Evolutionary conservation across 35 echinoderm and acorn worm species (phyloP), one percentile per base, ranked within the genome.

Genomic region (Amphiura filiformis): DNA sequence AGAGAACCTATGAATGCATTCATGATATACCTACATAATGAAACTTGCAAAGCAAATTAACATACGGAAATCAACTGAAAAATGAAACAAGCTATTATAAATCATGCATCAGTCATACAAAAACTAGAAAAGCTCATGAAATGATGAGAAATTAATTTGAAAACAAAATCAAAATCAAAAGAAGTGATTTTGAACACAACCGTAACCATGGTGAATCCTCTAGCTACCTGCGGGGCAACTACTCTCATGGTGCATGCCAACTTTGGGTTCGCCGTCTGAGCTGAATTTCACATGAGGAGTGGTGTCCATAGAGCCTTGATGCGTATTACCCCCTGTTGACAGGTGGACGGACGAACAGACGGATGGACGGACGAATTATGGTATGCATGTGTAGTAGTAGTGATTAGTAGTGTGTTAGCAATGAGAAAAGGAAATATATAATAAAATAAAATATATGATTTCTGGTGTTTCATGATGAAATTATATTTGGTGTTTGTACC

Each of bases 261-360:
- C 64, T 64, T 56, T 85, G 35, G 83, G 52, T 85, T 85, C 47
- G 36, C 83, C 64, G 32, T 85, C 83, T 31, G 83, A 56, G 37
- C 83, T 85, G 83, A 85, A 85, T 85, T 85, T 85, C 32, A 85
- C 83, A 36, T 85, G 83, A 34, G 83, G 83, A 23, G 83, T 85
- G 36, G 83, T 85, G 32, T 85, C 83, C 0, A 37, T 61, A 11
- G 56, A 31, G 49, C 34, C 37, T 12, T 39, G 41, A 47, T 47
- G 41, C 41, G 41, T 9, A 17, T 47, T 47, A 23, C 61, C 61
- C 61, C 11, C 61, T 70, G 61, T 70, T 70, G 61, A 70, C 44
- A 20, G 20, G n/a, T n/a, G n/a, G n/a, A n/a, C n/a, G n/a, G n/a
- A n/a, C n/a, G n/a, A n/a, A n/a, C n/a, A n/a, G n/a, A n/a, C n/a